Conservation (phyloP, 2,888 invertebrate species). For the Drosophila conformis region DNA sequence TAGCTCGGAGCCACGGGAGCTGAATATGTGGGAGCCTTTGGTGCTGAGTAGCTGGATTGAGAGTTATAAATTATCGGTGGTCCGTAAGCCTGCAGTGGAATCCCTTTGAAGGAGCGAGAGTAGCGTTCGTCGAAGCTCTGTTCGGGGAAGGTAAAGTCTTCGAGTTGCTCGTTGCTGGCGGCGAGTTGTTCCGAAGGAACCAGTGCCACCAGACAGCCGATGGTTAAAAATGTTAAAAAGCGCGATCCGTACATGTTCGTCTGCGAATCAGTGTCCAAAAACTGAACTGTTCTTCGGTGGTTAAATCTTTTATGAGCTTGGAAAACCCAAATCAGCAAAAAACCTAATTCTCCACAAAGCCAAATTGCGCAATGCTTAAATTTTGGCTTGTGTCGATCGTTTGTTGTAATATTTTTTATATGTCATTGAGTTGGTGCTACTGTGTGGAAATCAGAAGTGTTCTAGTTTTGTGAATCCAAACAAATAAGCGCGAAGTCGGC, state of each 20-base stretch:
- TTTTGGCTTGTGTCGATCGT: conserved; percentile 44
- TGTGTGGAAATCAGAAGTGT: conserved; percentile 32
- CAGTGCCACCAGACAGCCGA: conserved; percentile 35
- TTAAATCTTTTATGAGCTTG: conserved; percentile 52
- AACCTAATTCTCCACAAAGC: conserved; percentile 6
- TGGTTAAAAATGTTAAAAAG: conserved; percentile 33
- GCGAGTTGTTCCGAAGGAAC: conserved; percentile 12
- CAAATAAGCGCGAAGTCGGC: neutral
- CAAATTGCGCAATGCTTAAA: conserved; percentile 29
- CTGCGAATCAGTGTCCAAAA: conserved; percentile 20
- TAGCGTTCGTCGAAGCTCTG: conserved; percentile 40
- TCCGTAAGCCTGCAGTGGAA: conserved; percentile 61
- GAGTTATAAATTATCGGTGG: conserved; percentile 58
- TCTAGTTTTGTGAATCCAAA: conserved; percentile 24
- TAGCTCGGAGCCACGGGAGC: conserved; percentile 23
- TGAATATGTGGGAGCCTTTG: conserved; percentile 23
- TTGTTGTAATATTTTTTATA: conserved; percentile 13
- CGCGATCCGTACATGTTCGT: conserved; percentile 50
- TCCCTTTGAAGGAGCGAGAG: conserved; percentile 35
- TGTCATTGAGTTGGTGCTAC: conserved; percentile 10
- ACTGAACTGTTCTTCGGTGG: conserved; percentile 26
- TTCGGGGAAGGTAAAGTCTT: conserved; percentile 50
- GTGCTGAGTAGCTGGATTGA: conserved; percentile 47
- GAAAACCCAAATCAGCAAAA: conserved; percentile 44
- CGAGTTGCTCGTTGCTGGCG: conserved; percentile 36